phyloP scores from a whole-genome alignment of 1,140 invertebrate genomes.

The Psix sp. region DNA sequence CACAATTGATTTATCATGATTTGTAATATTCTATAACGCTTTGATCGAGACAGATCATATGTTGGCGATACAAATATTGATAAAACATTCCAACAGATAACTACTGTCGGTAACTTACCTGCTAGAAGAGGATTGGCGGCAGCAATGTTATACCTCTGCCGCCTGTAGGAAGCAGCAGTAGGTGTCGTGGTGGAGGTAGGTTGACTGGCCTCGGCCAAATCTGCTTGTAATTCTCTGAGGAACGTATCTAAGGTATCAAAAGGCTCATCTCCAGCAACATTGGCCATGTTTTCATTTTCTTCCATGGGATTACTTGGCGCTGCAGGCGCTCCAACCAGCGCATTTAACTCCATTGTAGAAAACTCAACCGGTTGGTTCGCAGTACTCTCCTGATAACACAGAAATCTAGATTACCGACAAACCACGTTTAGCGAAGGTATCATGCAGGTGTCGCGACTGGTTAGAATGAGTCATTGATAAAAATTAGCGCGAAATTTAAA shows the following conservation, averaged over 20 bases:
- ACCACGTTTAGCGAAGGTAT: neutral
- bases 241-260: conserved; percentile 76
- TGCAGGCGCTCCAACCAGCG: conserved; percentile 69
- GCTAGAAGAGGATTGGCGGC: conserved; percentile 88
- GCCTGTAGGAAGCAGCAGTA: conserved; percentile 76
- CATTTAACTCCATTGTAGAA: conserved; percentile 73
- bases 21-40: too few species aligned
- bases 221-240: conserved; percentile 73
- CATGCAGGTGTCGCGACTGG: conserved; percentile 14
- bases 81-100: neutral
- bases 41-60: too few species aligned
- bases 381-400: conserved; percentile 68
- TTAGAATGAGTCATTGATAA: too few species aligned
- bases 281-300: conserved; percentile 60
- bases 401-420: conserved; percentile 12
- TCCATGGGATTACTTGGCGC: conserved; percentile 60
- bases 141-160: conserved; percentile 86
- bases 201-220: conserved; percentile 73
- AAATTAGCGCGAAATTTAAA: conserved; percentile 24
- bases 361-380: conserved; percentile 74
- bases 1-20: too few species aligned
- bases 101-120: conserved; percentile 72
- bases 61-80: neutral
- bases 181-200: conserved; percentile 73
- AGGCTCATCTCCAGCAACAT: conserved; percentile 67